These are phyloP conservation scores for Sesamia inferens DNA, from an alignment of 2,888 invertebrate species.

Conservation along the genomic window DNA sequence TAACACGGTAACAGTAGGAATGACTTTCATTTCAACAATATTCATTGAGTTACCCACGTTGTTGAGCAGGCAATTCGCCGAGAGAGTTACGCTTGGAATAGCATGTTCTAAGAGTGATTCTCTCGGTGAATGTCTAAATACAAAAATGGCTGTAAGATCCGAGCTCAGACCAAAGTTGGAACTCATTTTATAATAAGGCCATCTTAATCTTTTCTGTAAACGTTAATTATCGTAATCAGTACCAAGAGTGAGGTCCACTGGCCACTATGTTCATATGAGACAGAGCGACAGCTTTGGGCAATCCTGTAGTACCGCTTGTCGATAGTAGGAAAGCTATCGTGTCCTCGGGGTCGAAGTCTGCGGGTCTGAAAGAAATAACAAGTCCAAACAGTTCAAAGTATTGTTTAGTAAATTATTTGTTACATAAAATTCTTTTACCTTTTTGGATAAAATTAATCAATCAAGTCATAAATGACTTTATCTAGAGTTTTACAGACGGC, in stretches of 20 bases:
- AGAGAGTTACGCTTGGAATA: neutral
- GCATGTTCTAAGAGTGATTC: no score
- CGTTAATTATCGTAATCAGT: neutral
- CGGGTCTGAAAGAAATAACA: conserved; percentile 61
- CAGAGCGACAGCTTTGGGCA: conserved; percentile 68
- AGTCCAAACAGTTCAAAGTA: neutral
- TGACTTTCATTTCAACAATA: no score
- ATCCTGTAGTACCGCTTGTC: conserved; percentile 75
- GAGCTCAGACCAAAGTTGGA: neutral
- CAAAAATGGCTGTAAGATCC: neutral
- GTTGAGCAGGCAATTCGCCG: neutral
- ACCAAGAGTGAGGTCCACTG: conserved; percentile 56
- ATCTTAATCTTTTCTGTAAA: no score
- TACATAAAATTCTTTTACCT: no score
- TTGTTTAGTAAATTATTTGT: no score
- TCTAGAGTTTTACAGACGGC: neutral
- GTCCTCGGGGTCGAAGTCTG: conserved; percentile 70
- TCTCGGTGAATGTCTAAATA: no score
- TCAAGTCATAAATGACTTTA: no score
- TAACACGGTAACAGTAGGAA: no score
- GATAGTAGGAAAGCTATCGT: conserved; percentile 64
- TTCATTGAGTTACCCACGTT: no score
- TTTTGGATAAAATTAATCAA: no score
- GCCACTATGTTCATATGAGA: conserved; percentile 66
- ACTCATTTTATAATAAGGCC: no score